Evolutionary conservation across 1,140 invertebrate species (phyloP), one percentile per base, ranked within the genome.

Genomic region (Melitaea cinxia): DNA sequence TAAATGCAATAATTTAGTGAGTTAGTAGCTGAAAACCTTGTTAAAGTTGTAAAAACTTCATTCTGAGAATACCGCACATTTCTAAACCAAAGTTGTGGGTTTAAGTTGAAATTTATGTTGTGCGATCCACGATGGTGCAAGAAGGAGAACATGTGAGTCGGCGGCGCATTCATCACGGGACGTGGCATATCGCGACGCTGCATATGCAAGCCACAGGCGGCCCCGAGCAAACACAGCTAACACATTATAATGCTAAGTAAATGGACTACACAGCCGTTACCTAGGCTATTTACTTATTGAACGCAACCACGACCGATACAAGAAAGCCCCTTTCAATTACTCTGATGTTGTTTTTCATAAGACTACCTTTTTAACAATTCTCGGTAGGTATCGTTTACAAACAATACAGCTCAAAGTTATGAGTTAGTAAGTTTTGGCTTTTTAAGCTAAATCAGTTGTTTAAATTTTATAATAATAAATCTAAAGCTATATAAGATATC

Each of bases 71-170:
- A 81, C 78, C 70, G 73, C 75, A 81, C 76, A 80, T 86, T 81
- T 82, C 80, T 80, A 74, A 80, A 75, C 67, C 72, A 72, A 80
- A 83, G 75, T 83, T 83, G 78, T 75, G 76, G 77, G 77, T 82
- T 85, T 82, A 77, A 83, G 74, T 86, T 83, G 72, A 78, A 88
- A 88, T 88, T 88, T 86, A 88, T 88, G 74, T 78, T 73, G 77
- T 77, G 82, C 56, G 75, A 81, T 82, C 81, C 72, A 76, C 75
- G 72, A 75, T 82, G 81, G 81, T 82, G 82, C 78, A 88, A 85
- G 83, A 78, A 82, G 77, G 77, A 80, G 75, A 73, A 83, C 72
- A 77, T 72, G 72, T 62, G 68, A 78, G 79, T 80, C 82, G 80
- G 81, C 79, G 72, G 73, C 78, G 70, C 83, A 86, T 88, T 77